A percentile compares a stretch with the other conserved stretches of the same genome.
These are phyloP conservation scores for Manis javanica DNA, from an alignment of 2,797 vertebrate genomes.

Conservation along the genomic window DNA sequence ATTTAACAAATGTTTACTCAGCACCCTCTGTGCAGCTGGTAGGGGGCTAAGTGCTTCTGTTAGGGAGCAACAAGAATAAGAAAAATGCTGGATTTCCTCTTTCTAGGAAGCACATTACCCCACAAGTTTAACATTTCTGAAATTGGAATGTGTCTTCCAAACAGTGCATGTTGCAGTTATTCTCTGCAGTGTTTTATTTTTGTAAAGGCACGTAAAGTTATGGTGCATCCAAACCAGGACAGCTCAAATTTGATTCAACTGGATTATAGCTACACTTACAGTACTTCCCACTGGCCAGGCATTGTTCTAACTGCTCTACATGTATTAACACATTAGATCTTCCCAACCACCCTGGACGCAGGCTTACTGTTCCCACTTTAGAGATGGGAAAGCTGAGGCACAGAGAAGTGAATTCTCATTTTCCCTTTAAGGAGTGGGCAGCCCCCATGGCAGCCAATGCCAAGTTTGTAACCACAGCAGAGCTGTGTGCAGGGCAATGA, in stretches of 20 bases:
- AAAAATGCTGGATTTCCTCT: slow-evolving; percentile 56
- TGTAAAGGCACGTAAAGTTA: not conserved
- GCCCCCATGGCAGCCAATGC: not conserved
- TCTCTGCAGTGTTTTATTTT: not conserved
- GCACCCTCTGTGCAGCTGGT: slow-evolving; percentile 52
- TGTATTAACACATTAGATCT: not conserved
- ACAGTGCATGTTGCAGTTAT: not conserved
- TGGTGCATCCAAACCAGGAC: not conserved
- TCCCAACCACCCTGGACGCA: not conserved
- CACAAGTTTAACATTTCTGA: slow-evolving; percentile 46
- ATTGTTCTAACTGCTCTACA: not conserved
- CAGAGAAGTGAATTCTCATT: not conserved
- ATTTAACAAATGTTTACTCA: slow-evolving; percentile 65
- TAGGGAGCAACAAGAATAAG: slow-evolving; percentile 28
- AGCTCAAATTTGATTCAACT: not conserved
- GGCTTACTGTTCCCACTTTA: not conserved
- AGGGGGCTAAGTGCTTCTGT: slow-evolving; percentile 69
- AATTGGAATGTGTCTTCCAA: slow-evolving; percentile 27
- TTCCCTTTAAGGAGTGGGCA: not conserved
- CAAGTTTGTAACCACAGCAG: not conserved
- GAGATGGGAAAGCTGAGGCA: slow-evolving; percentile 23
- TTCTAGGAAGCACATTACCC: not conserved
- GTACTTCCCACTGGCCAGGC: not conserved
- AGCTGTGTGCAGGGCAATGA: not conserved
- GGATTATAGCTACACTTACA: not conserved